phyloP scores from a whole-genome alignment of 2,888 invertebrate genomes.

The Sphaerophoria taeniata region DNA sequence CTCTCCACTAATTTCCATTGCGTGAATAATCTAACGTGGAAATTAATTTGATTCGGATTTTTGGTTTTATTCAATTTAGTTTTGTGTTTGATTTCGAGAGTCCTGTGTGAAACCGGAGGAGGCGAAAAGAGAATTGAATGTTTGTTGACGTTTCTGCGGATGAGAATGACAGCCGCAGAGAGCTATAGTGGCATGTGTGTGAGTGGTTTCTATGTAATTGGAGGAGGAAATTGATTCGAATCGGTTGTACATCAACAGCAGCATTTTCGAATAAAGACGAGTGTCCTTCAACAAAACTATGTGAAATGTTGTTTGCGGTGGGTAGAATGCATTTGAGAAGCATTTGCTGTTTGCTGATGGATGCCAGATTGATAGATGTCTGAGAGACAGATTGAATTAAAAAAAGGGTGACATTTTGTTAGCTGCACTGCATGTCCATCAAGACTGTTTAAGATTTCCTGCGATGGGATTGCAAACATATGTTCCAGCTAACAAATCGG shows the following conservation, averaged over 20 bases:
- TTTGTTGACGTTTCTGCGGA: slow-evolving; percentile 57
- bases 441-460: slow-evolving; percentile 52
- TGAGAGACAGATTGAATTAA: not conserved
- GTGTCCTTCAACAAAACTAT: slow-evolving; percentile 49
- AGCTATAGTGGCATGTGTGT: not conserved
- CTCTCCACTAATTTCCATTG: not conserved
- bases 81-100: not conserved
- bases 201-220: slow-evolving; percentile 61
- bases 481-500: slow-evolving; percentile 12
- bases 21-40: slow-evolving; percentile 65
- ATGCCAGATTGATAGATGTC: slow-evolving; percentile 62
- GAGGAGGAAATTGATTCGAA: slow-evolving; percentile 70
- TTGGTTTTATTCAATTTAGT: slow-evolving; percentile 10
- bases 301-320: slow-evolving; percentile 41
- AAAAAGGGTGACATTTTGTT: slow-evolving; percentile 46
- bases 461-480: slow-evolving; percentile 44
- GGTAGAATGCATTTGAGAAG: slow-evolving; percentile 47
- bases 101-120: slow-evolving; percentile 32
- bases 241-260: slow-evolving; percentile 53
- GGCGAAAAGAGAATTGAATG: slow-evolving; percentile 29
- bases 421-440: not conserved
- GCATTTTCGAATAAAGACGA: slow-evolving; percentile 19
- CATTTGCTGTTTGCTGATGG: slow-evolving; percentile 49
- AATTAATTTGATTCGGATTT: slow-evolving; percentile 71
- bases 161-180: not conserved